These are phyloP conservation scores for Lasius fuliginosus DNA, from an alignment of 2,888 invertebrate species.

Conservation along the genomic window DNA sequence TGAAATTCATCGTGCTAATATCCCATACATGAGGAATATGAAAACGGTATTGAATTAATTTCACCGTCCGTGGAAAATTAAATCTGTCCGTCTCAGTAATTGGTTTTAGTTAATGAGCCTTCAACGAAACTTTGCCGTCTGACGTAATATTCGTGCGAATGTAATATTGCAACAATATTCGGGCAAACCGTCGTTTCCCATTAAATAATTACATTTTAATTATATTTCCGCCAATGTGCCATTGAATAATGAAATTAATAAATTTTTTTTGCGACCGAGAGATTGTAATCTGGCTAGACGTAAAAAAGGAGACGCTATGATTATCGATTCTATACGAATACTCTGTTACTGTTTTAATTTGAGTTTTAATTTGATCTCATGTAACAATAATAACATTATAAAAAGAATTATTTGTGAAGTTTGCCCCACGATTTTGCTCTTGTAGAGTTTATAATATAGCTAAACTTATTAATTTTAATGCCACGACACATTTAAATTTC, in stretches of 20 bases:
- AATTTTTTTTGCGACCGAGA: neutral
- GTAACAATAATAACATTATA: neutral
- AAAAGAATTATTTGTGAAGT: neutral
- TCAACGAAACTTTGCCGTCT: slow-evolving; percentile 35
- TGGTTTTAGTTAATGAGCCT: slow-evolving; percentile 50
- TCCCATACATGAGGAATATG: neutral
- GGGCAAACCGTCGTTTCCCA: neutral
- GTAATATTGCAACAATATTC: slow-evolving; percentile 30
- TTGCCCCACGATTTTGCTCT: neutral
- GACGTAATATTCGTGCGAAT: slow-evolving; percentile 33
- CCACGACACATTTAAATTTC: neutral
- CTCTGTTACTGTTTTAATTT: neutral
- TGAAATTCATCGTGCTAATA: slow-evolving; percentile 10
- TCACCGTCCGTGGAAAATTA: slow-evolving; percentile 31
- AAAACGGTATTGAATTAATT: slow-evolving; percentile 35
- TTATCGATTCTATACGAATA: neutral
- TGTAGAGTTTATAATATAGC: neutral
- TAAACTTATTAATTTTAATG: neutral
- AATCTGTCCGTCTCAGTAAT: slow-evolving; percentile 52
- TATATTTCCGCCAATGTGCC: slow-evolving; percentile 3
- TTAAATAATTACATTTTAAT: slow-evolving; percentile 38
- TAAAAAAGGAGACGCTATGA: no score
- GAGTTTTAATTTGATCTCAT: neutral
- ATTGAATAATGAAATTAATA: neutral
- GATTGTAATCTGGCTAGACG: neutral